Evolutionary conservation across 2,113 vertebrate genomes (phyloP).

Genomic region (Miniopterus natalensis): DNA sequence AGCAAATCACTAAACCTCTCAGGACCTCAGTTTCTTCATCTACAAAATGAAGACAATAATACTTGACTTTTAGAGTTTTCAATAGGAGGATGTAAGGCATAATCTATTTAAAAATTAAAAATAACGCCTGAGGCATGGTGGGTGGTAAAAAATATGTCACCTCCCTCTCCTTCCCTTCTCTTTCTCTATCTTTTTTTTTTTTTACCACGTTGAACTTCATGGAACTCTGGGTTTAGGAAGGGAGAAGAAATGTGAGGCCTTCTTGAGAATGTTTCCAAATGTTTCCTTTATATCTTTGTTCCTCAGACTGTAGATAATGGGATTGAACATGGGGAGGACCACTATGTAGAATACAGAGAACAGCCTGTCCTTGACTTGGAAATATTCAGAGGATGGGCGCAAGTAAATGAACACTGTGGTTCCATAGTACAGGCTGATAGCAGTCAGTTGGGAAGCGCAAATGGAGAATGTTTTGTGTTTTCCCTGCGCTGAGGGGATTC

Average conservation of each 20-base stretch:
- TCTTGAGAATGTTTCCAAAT: slow-evolving; percentile 1
- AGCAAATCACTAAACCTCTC: neutral
- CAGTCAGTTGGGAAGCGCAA: slow-evolving; percentile 56
- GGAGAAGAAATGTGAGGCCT: neutral
- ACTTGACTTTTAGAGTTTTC: neutral
- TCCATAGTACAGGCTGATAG: slow-evolving; percentile 50
- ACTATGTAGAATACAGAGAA: slow-evolving; percentile 50
- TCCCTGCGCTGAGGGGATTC: slow-evolving; percentile 59
- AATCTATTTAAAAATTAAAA: neutral
- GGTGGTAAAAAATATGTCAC: neutral
- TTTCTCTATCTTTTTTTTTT: neutral
- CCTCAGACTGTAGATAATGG: slow-evolving; percentile 63
- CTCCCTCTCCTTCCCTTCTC: neutral
- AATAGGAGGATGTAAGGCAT: neutral
- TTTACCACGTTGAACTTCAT: neutral
- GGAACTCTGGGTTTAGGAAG: neutral
- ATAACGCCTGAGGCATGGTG: neutral
- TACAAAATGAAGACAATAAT: neutral
- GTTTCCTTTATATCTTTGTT: slow-evolving; percentile 73
- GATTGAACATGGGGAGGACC: slow-evolving; percentile 35
- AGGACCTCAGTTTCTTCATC: neutral
- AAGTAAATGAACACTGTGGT: slow-evolving; percentile 51
- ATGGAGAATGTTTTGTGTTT: slow-evolving; percentile 71
- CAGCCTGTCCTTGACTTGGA: neutral
- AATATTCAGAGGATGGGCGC: slow-evolving; percentile 9